Evolutionary conservation across 2,113 vertebrate genomes (phyloP), one percentile per base, ranked within the genome.

Genomic region (Corythornis madagascariensis): DNA sequence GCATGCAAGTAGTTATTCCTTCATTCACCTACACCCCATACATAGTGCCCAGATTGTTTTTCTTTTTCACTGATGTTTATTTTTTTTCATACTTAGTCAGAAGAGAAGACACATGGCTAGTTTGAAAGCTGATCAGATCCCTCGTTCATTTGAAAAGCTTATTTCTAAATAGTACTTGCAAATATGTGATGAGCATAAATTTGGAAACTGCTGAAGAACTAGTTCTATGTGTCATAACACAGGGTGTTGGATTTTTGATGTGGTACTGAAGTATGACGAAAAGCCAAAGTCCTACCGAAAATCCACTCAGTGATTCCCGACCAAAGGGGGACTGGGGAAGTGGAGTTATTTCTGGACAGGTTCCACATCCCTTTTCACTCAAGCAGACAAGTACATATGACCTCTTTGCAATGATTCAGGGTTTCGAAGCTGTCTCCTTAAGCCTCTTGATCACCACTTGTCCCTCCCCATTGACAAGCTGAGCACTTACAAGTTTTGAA

Each of bases 401-500:
- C 95, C 96, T 96, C 78, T 94, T 87, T 31, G 85, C 93, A 96
- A 80, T 42, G 83, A 96, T 93, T 89, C 92, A 79, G 88, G 93
- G 95, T 97, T 97, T 97, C 96, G 97, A 80, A 97, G 91, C 89
- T 96, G 42, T 52, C 61, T 94, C 83, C 78, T 94, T 93, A 96
- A 96, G 81, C 93, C 95, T 96, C 97, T 98, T 73, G 86, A 96
- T 96, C 96, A 96, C 96, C 95, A 94, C 95, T 96, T 97, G 95
- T 94, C 95, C 96, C 92, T 96, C 93, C 75, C 72, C 88, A 93
- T 93, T 96, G 96, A 96, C 96, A 97, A 97, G 94, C 96, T 96
- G 95, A 97, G 96, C 92, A 97, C 96, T 97, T 96, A 94, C 94
- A 97, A 97, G 94, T 97, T 97, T 94, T 97, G 96, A 97, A 97